These are phyloP conservation scores for Drosophila sproati DNA, from an alignment of 1,140 invertebrate species.

Conservation along the genomic window DNA sequence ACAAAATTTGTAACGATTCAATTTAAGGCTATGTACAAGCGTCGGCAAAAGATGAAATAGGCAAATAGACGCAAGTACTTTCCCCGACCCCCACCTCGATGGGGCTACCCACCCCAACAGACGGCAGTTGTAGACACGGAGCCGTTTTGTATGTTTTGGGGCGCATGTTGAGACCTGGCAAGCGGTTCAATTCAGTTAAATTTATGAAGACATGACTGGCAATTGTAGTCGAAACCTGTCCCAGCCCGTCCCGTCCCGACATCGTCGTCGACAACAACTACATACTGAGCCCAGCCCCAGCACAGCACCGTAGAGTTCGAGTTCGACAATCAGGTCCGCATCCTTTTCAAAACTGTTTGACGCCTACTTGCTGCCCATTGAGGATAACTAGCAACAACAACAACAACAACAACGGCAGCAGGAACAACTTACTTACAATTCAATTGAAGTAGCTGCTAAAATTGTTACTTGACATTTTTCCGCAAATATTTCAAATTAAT, in stretches of 20 bases:
- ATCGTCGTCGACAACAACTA: slow-evolving; percentile 35
- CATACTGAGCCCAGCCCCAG: slow-evolving; percentile 3
- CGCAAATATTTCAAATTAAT: slow-evolving; percentile 79
- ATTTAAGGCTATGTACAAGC: slow-evolving; percentile 81
- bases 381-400: slow-evolving; percentile 26
- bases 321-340: slow-evolving; percentile 47
- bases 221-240: slow-evolving; percentile 64
- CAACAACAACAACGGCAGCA: slow-evolving; percentile 6
- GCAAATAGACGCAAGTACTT: slow-evolving; percentile 66
- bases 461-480: slow-evolving; percentile 55
- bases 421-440: slow-evolving; percentile 60
- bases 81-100: background rate
- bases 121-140: slow-evolving; percentile 37
- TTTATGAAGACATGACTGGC: slow-evolving; percentile 83
- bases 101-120: background rate
- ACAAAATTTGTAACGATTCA: slow-evolving; percentile 84
- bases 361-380: slow-evolving; percentile 67
- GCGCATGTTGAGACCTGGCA: slow-evolving; percentile 61
- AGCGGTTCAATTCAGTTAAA: slow-evolving; percentile 76
- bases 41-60: slow-evolving; percentile 82
- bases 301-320: slow-evolving; percentile 1
- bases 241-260: slow-evolving; percentile 27
- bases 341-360: slow-evolving; percentile 58
- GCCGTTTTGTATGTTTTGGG: slow-evolving; percentile 71
- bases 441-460: slow-evolving; percentile 56